A percentile compares a stretch with the other conserved stretches of the same genome.
Evolutionary conservation across 1,140 invertebrate genomes (phyloP).

Genomic region (Phymastichus coffea): DNA sequence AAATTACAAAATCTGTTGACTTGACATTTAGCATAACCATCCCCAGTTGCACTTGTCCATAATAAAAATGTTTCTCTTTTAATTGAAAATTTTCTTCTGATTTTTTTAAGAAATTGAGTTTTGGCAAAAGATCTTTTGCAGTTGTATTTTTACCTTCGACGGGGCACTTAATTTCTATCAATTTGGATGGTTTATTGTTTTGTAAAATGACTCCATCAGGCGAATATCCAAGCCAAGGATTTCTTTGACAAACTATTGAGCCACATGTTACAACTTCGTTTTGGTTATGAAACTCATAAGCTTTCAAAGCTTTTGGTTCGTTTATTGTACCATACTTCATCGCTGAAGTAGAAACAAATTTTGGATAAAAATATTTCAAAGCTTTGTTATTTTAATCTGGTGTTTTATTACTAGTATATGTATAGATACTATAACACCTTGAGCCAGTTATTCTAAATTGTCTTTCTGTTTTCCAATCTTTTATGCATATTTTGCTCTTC

Average conservation of each 20-base stretch:
- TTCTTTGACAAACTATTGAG: constrained; percentile 5
- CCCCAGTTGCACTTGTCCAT: constrained; percentile 31
- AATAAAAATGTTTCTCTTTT: constrained; percentile 29
- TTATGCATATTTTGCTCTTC: neutral
- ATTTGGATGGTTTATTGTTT: constrained; percentile 3
- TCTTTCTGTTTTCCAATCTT: neutral
- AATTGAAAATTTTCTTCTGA: constrained; percentile 7
- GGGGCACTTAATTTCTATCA: constrained; percentile 33
- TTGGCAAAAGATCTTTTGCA: constrained; percentile 6
- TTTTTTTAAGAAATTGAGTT: neutral
- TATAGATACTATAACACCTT: neutral
- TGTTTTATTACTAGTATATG: constrained; percentile 16
- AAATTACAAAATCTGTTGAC: constrained; percentile 25
- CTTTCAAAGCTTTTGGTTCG: constrained; percentile 7
- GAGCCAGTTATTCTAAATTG: constrained; percentile 13
- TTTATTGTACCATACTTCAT: constrained; percentile 16
- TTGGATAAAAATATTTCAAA: constrained; percentile 16
- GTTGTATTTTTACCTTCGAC: constrained; percentile 25
- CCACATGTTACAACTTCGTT: constrained; percentile 6
- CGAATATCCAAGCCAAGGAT: constrained; percentile 24
- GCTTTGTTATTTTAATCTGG: constrained; percentile 24
- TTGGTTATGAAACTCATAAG: neutral
- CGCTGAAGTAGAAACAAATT: neutral
- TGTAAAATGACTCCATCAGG: constrained; percentile 28
- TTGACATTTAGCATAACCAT: constrained; percentile 29